Evolutionary conservation across 2,797 vertebrate genomes (phyloP).

Genomic region (Lophius americanus): DNA sequence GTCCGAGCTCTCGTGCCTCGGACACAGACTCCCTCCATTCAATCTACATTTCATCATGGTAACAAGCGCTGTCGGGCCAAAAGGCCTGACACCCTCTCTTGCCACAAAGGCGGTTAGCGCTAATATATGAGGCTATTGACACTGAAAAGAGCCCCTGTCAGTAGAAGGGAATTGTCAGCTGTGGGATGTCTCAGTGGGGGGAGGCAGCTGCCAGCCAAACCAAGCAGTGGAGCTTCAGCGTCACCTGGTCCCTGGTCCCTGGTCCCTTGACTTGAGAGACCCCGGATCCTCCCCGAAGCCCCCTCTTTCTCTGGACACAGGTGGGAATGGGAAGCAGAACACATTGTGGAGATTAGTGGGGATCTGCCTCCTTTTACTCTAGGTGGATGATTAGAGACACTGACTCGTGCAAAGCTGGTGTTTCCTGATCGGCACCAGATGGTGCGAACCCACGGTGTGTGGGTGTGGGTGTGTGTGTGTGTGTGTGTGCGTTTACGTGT

Average conservation of each 20-base stretch:
- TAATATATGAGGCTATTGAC: slow-evolving; percentile 89
- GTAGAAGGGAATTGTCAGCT: slow-evolving; percentile 81
- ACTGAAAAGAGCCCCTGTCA: slow-evolving; percentile 84
- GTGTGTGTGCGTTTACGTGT: slow-evolving; percentile 34
- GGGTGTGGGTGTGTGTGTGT: slow-evolving; percentile 47
- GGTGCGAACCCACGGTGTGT: slow-evolving; percentile 76
- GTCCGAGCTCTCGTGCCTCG: slow-evolving; percentile 79
- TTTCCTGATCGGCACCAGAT: slow-evolving; percentile 86
- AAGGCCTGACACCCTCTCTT: slow-evolving; percentile 82
- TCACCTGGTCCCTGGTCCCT: slow-evolving; percentile 83
- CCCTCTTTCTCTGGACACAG: slow-evolving; percentile 78
- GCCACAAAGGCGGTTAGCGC: slow-evolving; percentile 85
- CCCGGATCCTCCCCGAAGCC: slow-evolving; percentile 60
- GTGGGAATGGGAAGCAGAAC: slow-evolving; percentile 84
- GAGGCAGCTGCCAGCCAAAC: slow-evolving; percentile 84
- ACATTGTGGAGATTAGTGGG: slow-evolving; percentile 85
- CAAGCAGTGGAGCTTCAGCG: slow-evolving; percentile 61
- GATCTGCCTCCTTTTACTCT: slow-evolving; percentile 74
- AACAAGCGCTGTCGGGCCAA: slow-evolving; percentile 83
- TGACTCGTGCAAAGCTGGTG: slow-evolving; percentile 85
- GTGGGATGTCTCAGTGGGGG: slow-evolving; percentile 83
- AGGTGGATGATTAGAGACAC: slow-evolving; percentile 84
- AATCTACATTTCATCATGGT: slow-evolving; percentile 86
- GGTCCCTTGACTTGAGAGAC: slow-evolving; percentile 72
- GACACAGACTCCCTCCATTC: slow-evolving; percentile 82